Evolutionary conservation across 2,888 invertebrate species (phyloP).

Genomic region (Hydroisotoma schaefferi): DNA sequence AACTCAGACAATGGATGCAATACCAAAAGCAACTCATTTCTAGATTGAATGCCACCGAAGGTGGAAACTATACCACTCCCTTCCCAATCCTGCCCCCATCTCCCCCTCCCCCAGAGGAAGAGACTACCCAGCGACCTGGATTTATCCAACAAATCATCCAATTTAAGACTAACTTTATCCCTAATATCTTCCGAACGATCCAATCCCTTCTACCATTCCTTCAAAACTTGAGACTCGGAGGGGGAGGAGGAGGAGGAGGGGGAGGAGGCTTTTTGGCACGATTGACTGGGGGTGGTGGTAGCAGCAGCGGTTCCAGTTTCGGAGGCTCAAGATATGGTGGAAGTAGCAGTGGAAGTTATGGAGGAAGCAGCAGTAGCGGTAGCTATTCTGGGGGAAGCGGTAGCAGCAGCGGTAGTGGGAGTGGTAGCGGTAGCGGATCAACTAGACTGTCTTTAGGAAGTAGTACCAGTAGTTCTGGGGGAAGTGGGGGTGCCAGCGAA

Average conservation of each 20-base stretch:
- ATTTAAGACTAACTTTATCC: constrained; percentile 36
- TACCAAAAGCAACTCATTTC: constrained; percentile 16
- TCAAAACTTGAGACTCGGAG: constrained; percentile 17
- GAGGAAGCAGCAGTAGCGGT: constrained; percentile 1
- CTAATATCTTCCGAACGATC: constrained; percentile 24
- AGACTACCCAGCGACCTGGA: background rate
- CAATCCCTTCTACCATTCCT: constrained; percentile 8
- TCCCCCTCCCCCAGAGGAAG: constrained; percentile 12
- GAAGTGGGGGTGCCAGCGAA: background rate
- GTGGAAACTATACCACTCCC: constrained; percentile 27
- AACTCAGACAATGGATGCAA: constrained; percentile 16
- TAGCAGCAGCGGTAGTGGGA: background rate
- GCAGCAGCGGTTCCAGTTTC: background rate
- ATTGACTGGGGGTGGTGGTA: constrained; percentile 6
- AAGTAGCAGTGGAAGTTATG: background rate
- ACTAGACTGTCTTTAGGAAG: constrained; percentile 1
- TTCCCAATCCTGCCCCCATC: constrained; percentile 35
- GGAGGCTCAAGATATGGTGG: background rate
- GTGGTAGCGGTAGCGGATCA: background rate
- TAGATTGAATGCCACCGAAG: constrained; percentile 28
- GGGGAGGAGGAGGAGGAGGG: constrained; percentile 19
- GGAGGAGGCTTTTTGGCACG: constrained; percentile 4
- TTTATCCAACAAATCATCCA: constrained; percentile 20
- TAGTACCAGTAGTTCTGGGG: background rate
- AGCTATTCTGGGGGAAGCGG: background rate